phyloP scores from a whole-genome alignment of 1,140 invertebrate species.

The Zaprionus ornatus region DNA sequence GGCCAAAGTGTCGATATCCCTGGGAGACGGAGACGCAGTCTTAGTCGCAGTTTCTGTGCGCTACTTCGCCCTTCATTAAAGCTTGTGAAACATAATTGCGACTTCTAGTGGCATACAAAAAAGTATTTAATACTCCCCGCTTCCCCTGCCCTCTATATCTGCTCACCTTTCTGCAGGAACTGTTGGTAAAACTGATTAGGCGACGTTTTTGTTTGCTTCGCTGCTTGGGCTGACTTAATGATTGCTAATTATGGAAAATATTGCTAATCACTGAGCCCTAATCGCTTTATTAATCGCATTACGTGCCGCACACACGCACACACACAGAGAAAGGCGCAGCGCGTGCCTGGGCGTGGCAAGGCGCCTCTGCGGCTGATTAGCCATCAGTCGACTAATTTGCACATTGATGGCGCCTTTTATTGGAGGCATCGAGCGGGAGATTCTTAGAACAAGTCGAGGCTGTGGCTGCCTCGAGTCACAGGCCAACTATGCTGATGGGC shows the following conservation, averaged over 20 bases:
- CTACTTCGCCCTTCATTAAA: no score
- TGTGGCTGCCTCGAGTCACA: constrained; percentile 12
- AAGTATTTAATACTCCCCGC: not conserved
- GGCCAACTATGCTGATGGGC: constrained; percentile 64
- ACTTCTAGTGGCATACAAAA: not conserved
- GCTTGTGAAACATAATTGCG: not conserved
- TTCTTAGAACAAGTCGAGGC: constrained; percentile 35
- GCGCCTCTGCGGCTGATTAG: constrained; percentile 55
- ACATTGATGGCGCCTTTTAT: constrained; percentile 80
- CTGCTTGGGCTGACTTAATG: constrained; percentile 57
- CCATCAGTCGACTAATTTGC: constrained; percentile 75
- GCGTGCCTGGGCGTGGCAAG: constrained; percentile 36
- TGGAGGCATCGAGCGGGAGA: constrained; percentile 20
- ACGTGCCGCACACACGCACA: constrained; percentile 38
- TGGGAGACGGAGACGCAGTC: not conserved
- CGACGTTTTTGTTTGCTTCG: constrained; percentile 10
- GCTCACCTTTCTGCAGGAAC: not conserved
- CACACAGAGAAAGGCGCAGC: not conserved
- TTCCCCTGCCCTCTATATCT: not conserved
- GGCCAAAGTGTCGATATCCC: constrained; percentile 19
- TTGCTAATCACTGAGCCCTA: constrained; percentile 72
- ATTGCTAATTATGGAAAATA: constrained; percentile 74
- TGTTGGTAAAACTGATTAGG: not conserved
- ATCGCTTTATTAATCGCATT: constrained; percentile 80
- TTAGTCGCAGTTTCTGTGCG: not conserved